A percentile compares a stretch with the other conserved stretches of the same genome.
phyloP scores from a whole-genome alignment of 2,797 vertebrate genomes.

The Malurus splendens region DNA sequence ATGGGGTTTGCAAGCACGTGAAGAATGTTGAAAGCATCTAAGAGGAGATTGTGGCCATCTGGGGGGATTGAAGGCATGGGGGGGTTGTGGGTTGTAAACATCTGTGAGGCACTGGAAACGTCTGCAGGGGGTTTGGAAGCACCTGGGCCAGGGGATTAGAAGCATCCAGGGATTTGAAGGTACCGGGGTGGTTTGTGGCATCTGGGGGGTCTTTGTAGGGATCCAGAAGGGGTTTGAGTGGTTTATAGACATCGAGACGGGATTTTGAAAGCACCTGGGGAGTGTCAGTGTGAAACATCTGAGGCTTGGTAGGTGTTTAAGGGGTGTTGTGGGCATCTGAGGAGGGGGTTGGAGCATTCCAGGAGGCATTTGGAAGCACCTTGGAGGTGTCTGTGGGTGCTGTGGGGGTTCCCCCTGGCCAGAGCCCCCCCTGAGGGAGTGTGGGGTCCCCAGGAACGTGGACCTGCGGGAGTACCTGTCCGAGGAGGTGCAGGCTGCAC shows the following conservation, averaged over 20 bases:
- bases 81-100: neutral
- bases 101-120: too few species aligned
- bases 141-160: too few species aligned
- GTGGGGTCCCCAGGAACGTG: conserved; percentile 78
- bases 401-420: accelerated
- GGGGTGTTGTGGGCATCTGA: too few species aligned
- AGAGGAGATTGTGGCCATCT: too few species aligned
- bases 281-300: accelerated
- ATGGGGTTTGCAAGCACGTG: neutral
- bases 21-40: neutral
- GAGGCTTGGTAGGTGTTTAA: accelerated
- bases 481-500: conserved; percentile 86
- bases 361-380: accelerated
- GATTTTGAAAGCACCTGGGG: too few species aligned
- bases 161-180: too few species aligned
- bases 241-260: too few species aligned
- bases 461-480: conserved; percentile 94
- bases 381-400: neutral
- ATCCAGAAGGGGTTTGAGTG: too few species aligned
- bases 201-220: too few species aligned
- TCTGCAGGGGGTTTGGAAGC: too few species aligned
- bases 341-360: too few species aligned
- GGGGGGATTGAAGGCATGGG: neutral
- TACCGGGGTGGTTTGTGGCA: too few species aligned
- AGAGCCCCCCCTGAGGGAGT: neutral